Evolutionary conservation across 2,888 invertebrate genomes (phyloP).

Genomic region (Rapana venosa): DNA sequence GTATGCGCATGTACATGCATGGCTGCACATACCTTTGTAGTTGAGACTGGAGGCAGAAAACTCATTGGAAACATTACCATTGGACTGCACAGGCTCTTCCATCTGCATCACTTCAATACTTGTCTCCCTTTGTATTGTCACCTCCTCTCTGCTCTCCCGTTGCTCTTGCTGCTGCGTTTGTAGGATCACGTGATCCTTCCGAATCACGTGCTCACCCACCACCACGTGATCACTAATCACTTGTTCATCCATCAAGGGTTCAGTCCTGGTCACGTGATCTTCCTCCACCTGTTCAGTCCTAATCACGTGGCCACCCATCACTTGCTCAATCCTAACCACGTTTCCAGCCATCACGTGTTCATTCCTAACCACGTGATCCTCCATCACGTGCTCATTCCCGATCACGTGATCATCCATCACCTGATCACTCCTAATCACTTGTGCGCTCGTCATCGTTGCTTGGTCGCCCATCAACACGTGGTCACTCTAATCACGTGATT

Average conservation of each 20-base stretch:
- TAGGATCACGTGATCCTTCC: neutral
- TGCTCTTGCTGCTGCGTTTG: neutral
- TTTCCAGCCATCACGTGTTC: neutral
- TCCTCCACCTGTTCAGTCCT: neutral
- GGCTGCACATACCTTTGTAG: slow-evolving; percentile 6
- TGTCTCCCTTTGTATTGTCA: neutral
- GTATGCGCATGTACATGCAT: neutral
- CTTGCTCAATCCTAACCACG: neutral
- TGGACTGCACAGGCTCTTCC: neutral
- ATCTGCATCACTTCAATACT: neutral
- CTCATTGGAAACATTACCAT: neutral
- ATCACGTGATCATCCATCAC: neutral
- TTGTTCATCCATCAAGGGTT: neutral
- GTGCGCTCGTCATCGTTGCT: neutral
- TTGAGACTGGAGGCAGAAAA: slow-evolving; percentile 24
- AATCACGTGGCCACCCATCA: neutral
- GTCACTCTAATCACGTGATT: neutral
- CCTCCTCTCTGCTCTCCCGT: neutral
- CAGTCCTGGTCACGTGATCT: neutral
- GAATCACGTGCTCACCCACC: neutral
- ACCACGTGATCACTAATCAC: neutral
- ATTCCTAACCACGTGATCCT: neutral
- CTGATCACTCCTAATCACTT: neutral
- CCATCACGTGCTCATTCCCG: neutral
- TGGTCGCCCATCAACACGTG: too few species aligned